phyloP scores from a whole-genome alignment of 2,888 invertebrate species.

The Dendrolimus houi region DNA sequence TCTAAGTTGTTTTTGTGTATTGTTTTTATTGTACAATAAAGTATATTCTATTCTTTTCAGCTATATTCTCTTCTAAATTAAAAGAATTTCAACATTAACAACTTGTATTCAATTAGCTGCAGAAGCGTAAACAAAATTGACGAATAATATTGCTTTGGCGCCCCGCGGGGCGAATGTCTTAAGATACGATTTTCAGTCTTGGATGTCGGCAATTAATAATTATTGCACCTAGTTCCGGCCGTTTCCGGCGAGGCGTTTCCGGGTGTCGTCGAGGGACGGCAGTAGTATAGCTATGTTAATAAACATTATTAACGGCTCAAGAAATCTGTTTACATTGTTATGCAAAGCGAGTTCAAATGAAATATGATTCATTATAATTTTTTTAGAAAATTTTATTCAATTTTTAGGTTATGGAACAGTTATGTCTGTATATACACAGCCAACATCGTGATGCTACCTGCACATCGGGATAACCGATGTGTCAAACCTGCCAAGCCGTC shows the following conservation, averaged over 20 bases:
- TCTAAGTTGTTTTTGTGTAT: no score
- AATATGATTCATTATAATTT: no score
- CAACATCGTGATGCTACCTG: no score
- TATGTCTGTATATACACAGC: no score
- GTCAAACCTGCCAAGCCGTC: no score
- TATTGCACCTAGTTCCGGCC: slow-evolving; percentile 67
- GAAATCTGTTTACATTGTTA: slow-evolving; percentile 2
- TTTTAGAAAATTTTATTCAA: no score
- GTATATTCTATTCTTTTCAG: no score
- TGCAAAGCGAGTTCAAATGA: neutral
- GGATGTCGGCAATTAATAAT: slow-evolving; percentile 65
- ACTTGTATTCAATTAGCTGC: neutral
- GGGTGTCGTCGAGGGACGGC: slow-evolving; percentile 20
- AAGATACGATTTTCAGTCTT: slow-evolving; percentile 42
- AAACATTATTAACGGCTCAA: slow-evolving; percentile 24
- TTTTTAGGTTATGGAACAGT: no score
- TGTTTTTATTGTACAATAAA: no score
- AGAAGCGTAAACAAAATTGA: slow-evolving; percentile 17
- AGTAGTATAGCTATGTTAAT: slow-evolving; percentile 33
- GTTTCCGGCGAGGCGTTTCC: slow-evolving; percentile 52
- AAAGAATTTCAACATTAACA: no score
- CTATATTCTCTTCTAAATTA: no score
- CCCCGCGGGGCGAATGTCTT: slow-evolving; percentile 44
- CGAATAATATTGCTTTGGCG: slow-evolving; percentile 24
- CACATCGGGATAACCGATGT: no score